Conservation (phyloP, 2,113 vertebrate genomes). For the Cottus gobio region DNA sequence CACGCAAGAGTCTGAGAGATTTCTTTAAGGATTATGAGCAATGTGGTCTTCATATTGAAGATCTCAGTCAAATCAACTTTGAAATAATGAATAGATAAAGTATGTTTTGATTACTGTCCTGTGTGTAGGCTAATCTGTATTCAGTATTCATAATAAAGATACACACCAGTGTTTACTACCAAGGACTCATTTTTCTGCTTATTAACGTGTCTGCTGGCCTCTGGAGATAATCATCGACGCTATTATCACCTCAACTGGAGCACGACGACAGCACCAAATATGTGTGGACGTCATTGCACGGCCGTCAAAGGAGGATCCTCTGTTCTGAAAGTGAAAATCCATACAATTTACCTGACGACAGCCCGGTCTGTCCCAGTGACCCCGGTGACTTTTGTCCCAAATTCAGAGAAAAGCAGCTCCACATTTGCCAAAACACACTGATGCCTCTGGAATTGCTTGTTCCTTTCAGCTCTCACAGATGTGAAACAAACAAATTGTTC, state of each 20-base stretch:
- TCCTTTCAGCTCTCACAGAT: constrained; percentile 2
- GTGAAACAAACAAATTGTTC: constrained; percentile 35
- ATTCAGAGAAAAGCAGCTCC: constrained; percentile 43
- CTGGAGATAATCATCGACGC: constrained; percentile 4
- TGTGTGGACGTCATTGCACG: too few species aligned
- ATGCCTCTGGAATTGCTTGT: constrained; percentile 24
- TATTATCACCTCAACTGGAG: constrained; percentile 7
- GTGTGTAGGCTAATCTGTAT: constrained; percentile 76
- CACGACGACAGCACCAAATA: not conserved
- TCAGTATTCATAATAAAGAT: constrained; percentile 81
- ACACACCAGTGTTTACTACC: constrained; percentile 62
- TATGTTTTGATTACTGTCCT: constrained; percentile 68
- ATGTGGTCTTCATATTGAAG: constrained; percentile 83
- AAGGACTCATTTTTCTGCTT: constrained; percentile 21
- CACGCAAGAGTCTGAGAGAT: constrained; percentile 35
- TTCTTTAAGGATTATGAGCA: constrained; percentile 38
- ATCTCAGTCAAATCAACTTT: constrained; percentile 64
- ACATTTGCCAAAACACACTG: constrained; percentile 1
- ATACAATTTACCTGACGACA: constrained; percentile 28
- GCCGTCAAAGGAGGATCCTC: not conserved
- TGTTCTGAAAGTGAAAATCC: constrained; percentile 16
- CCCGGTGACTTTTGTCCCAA: constrained; percentile 10
- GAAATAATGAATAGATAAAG: constrained; percentile 68
- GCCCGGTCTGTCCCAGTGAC: constrained; percentile 18
- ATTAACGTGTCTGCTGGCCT: not conserved